These are phyloP conservation scores for Xylota segnis DNA, from an alignment of 2,888 invertebrate species.

Conservation along the genomic window DNA sequence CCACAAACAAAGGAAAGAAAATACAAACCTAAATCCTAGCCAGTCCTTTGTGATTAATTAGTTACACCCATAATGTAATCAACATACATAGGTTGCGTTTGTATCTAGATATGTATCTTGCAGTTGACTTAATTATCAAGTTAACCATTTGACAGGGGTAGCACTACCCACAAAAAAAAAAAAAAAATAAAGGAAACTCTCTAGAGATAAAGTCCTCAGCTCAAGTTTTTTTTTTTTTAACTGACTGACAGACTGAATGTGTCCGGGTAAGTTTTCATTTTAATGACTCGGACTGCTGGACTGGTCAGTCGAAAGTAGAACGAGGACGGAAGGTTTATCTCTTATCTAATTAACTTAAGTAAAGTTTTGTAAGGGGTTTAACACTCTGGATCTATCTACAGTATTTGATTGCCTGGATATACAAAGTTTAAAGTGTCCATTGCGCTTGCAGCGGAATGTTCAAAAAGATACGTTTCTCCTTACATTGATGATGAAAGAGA, in stretches of 20 bases:
- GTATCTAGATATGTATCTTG: conserved; percentile 25
- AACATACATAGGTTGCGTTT: not conserved
- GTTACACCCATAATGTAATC: not conserved
- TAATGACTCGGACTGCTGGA: conserved; percentile 42
- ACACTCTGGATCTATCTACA: not conserved
- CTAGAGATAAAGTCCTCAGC: conserved; percentile 61
- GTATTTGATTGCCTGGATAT: not conserved
- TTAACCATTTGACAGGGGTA: conserved; percentile 65
- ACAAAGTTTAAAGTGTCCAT: not conserved
- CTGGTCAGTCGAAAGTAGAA: not conserved
- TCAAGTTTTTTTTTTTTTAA: conserved; percentile 34
- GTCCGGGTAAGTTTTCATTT: conserved; percentile 58
- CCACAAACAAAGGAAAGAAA: conserved; percentile 2
- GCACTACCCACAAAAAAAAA: conserved; percentile 11
- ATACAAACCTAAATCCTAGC: conserved; percentile 24
- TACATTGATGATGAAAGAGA: too few relatives aligned
- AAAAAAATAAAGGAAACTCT: conserved; percentile 34
- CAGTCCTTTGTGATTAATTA: conserved; percentile 49
- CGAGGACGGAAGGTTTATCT: not conserved
- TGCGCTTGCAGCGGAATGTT: not conserved
- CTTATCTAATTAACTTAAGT: conserved; percentile 20
- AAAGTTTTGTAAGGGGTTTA: not conserved
- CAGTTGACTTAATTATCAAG: conserved; percentile 59
- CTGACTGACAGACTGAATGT: conserved; percentile 30
- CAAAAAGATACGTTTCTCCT: too few relatives aligned